Base-by-base conservation (phyloP, 2,888 invertebrate species). In the Euplagia quadripunctaria region DNA sequence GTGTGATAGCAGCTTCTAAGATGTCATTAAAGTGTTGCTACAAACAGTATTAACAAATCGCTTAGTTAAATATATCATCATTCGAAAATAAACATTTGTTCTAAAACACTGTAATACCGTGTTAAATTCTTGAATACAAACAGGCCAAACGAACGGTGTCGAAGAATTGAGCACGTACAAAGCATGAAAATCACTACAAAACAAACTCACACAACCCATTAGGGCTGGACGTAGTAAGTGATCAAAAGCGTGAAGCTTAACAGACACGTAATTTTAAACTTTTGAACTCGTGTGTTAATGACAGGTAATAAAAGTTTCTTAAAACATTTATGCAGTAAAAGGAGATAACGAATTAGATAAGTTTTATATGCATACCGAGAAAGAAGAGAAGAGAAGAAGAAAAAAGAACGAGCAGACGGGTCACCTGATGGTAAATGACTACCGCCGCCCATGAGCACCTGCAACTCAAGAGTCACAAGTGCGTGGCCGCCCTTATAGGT, bases 141-240 rank as follows among this genome's bases (percentile, higher is more conserved):
- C 74, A 75, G 52, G 43, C 43, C 17, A 12, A 6, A 69, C 55
- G 73, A 75, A 80, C 70, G 41, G 58, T 68, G 31, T 42, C 71
- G 64, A 68, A 73, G 77, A 78, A 64, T 42, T 74, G 75, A 75
- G 20, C 64, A 70, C 20, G 73, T 66, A 85, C 80, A 84, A 84
- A 75, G 64, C 71, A 64, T 49, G 31, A 64, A 74, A 73, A 16
- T 9, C 61, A 67, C 68, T 71, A 75, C 76, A 70, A 74, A 77
- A 69, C 51, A 69, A 64, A 70, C 69, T 67, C 67, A 65, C 46
- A 69, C 66, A 64, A 17, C 17, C 11, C 69, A 61, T 79, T 79
- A 68, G 77, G 31, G 31, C 31, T 31, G 31, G 31, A 31, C n/a
- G n/a, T n/a, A n/a, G n/a, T n/a, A n/a, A 66, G 20, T 41, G 58